Evolutionary conservation across 2,888 invertebrate species (phyloP).

Genomic region (Spatulosminthurus flaviceps): DNA sequence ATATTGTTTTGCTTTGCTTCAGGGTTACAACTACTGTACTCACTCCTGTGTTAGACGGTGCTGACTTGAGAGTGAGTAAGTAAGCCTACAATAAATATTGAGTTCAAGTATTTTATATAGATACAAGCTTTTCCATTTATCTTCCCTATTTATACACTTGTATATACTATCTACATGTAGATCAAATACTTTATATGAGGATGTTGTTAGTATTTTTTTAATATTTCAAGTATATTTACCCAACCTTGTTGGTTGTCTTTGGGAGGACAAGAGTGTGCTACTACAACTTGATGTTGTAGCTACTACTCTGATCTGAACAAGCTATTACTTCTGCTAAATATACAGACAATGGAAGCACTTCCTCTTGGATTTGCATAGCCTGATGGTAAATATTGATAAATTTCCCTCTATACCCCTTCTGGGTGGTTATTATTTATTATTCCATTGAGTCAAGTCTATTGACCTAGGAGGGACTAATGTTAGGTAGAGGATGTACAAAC

Average conservation of each 20-base stretch:
- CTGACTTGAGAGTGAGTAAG: too few species aligned
- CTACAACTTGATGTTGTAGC: too few species aligned
- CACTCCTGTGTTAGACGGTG: background rate
- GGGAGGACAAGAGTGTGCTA: background rate
- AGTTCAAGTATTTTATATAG: too few species aligned
- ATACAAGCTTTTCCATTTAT: too few species aligned
- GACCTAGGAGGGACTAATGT: too few species aligned
- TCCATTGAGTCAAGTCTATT: background rate
- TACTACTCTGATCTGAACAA: background rate
- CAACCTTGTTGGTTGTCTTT: background rate
- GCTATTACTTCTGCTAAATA: background rate
- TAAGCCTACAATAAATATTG: too few species aligned
- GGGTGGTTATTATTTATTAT: background rate
- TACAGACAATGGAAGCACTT: too few species aligned
- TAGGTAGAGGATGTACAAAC: too few species aligned
- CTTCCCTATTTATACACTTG: too few species aligned
- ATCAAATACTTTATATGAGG: too few species aligned
- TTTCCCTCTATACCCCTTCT: background rate
- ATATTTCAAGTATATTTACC: background rate
- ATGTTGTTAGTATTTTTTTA: background rate
- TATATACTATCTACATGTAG: too few species aligned
- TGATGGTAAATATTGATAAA: slow-evolving; percentile 10
- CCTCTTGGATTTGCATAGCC: background rate
- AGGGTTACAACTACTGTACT: background rate
- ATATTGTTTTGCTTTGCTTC: slow-evolving; percentile 5